These are phyloP conservation scores for Cygnus atratus DNA, from an alignment of 2,113 vertebrate genomes.

Conservation along the genomic window DNA sequence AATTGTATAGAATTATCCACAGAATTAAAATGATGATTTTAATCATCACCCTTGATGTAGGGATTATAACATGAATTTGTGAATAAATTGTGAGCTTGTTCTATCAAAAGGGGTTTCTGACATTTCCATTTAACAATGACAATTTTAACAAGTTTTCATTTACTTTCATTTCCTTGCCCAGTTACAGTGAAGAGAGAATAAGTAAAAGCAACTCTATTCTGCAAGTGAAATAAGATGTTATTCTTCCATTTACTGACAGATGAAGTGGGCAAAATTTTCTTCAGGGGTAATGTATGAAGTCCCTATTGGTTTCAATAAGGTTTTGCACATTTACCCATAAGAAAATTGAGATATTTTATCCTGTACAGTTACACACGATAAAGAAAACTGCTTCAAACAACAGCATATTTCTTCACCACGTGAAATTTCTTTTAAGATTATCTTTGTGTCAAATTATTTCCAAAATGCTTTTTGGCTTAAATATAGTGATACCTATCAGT, in stretches of 20 bases:
- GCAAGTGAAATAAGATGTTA: neutral
- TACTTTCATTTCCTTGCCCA: conserved; percentile 5
- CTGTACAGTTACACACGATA: neutral
- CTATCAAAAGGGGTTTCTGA: neutral
- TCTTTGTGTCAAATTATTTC: neutral
- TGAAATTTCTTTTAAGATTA: neutral
- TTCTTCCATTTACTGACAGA: neutral
- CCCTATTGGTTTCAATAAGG: neutral
- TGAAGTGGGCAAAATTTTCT: neutral
- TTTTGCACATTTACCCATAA: neutral
- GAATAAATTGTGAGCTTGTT: neutral
- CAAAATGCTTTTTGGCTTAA: neutral
- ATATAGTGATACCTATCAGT: neutral
- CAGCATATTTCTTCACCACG: neutral
- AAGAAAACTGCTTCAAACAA: neutral
- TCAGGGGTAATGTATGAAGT: neutral
- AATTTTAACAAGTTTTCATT: neutral
- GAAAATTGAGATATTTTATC: neutral
- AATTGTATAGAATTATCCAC: neutral
- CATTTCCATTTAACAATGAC: neutral
- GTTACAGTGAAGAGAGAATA: neutral
- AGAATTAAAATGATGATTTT: neutral
- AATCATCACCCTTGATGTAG: neutral
- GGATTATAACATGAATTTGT: neutral
- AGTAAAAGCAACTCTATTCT: neutral